phyloP scores from a whole-genome alignment of 2,888 invertebrate species.

The Phoenoteleia sp. region DNA sequence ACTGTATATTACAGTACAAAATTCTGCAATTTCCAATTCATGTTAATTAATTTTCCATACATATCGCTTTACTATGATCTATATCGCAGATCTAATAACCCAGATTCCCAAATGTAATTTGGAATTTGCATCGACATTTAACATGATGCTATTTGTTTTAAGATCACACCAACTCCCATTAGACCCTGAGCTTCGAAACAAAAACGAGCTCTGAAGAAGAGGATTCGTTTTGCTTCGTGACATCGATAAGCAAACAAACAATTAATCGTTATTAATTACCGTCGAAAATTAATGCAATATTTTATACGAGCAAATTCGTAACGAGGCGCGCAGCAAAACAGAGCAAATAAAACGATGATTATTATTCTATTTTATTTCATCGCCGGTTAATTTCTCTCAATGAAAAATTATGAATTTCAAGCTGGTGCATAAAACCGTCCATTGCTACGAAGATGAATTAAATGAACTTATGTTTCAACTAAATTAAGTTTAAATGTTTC shows the following conservation, averaged over 20 bases:
- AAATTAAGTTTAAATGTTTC: slow-evolving; percentile 63
- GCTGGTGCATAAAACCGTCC: neutral
- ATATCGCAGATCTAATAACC: neutral
- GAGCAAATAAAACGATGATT: slow-evolving; percentile 8
- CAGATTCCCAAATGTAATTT: neutral
- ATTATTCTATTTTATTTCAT: too few relatives aligned
- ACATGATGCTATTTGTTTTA: neutral
- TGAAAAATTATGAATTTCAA: neutral
- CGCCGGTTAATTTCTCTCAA: too few relatives aligned
- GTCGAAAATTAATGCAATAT: too few relatives aligned
- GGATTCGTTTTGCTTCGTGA: slow-evolving; percentile 1
- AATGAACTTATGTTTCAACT: slow-evolving; percentile 33
- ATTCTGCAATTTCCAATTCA: too few relatives aligned
- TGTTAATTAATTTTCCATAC: too few relatives aligned
- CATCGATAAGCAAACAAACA: slow-evolving; percentile 19
- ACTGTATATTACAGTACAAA: too few relatives aligned
- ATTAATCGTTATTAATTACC: slow-evolving; percentile 26
- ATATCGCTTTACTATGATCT: neutral
- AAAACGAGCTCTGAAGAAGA: slow-evolving; percentile 19
- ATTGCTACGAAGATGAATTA: neutral
- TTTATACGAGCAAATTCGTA: too few relatives aligned
- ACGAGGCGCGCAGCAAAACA: neutral
- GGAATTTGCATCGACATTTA: neutral
- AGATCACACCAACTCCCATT: slow-evolving; percentile 16
- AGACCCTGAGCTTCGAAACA: neutral